Evolutionary conservation across 2,797 vertebrate genomes (phyloP), one percentile per base, ranked within the genome.

Genomic region (Arrhamphus sclerolepis): DNA sequence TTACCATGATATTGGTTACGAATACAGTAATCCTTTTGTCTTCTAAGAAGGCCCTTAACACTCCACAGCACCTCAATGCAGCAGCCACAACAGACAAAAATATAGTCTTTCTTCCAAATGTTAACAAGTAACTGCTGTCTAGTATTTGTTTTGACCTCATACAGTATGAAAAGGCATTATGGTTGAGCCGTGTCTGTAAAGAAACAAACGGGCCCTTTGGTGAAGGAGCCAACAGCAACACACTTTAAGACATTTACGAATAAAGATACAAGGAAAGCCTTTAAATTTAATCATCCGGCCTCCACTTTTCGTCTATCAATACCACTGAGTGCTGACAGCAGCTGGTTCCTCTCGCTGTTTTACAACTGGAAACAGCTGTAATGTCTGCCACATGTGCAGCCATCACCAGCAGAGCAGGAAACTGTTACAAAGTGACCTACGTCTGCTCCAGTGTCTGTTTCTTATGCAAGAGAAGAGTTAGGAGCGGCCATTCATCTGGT

Each of bases 321-420:
- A 81, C 75, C 55, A 58, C 67, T 66, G 71, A 77, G 70, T 66
- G 77, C 79, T 87, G 82, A 90, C 85, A 80, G 84, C 92, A 89
- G 89, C 89, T 91, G 90, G 82, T 91, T 90, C 85, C 79, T 85
- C 84, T 89, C 63, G 39, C 70, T 31, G 5, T 82, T 86, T 90
- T 89, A 92, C 87, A 89, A 87, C 90, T 92, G 89, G 87, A 91
- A 91, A 92, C 91, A 91, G 86, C 88, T 93, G 87, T 91, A 93
- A 90, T 85, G 89, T 89, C 78, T 89, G 89, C 89, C 91, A 92
- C 91, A 92, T 93, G 92, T 92, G 89, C 70, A 87, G 81, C 69
- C 75, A 69, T 87, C 86, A 83, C 84, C 81, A 78, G 78, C 66
- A 71, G 81, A 77, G 83, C 77, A 85, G 89, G 80, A 89, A 84